Percentiles rank a stretch among this genome's conserved stretches.
Evolutionary conservation across 2,797 vertebrate genomes (phyloP).

Genomic region (Gymnodraco acuticeps): DNA sequence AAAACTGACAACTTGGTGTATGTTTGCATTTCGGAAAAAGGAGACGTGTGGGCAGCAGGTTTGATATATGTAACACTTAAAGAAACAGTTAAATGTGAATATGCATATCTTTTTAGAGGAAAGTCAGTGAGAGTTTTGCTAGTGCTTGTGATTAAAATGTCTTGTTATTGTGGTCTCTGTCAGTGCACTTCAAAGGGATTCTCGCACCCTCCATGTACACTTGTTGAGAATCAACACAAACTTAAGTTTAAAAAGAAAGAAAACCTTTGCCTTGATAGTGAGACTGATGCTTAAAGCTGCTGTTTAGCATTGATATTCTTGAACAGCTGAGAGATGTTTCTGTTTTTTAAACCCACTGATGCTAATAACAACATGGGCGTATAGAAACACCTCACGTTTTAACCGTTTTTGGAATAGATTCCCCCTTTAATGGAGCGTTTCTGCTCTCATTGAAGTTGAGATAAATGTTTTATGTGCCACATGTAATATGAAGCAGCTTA

Average conservation of each 20-base stretch:
- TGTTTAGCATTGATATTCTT: background rate
- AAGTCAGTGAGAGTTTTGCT: conserved; percentile 1
- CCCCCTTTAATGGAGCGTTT: background rate
- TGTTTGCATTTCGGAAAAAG: background rate
- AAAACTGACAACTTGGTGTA: background rate
- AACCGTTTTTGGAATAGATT: conserved; percentile 2
- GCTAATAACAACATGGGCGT: background rate
- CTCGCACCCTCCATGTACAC: background rate
- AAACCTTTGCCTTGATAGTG: conserved; percentile 11
- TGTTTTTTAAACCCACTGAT: conserved; percentile 23
- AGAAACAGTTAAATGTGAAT: background rate
- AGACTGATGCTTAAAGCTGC: background rate
- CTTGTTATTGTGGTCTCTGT: conserved; percentile 23
- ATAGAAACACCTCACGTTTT: background rate
- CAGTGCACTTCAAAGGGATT: conserved; percentile 16
- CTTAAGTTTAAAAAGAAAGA: background rate
- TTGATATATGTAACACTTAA: conserved; percentile 2
- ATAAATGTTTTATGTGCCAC: conserved; percentile 53
- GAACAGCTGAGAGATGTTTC: background rate
- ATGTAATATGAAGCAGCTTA: conserved; percentile 45
- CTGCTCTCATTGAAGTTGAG: conserved; percentile 20
- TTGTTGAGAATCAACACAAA: conserved; percentile 16
- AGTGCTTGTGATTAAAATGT: conserved; percentile 13
- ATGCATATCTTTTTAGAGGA: background rate
- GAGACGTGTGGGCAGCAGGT: background rate